Conservation (phyloP, 2,113 vertebrate species). For the Apaloderma vittatum region DNA sequence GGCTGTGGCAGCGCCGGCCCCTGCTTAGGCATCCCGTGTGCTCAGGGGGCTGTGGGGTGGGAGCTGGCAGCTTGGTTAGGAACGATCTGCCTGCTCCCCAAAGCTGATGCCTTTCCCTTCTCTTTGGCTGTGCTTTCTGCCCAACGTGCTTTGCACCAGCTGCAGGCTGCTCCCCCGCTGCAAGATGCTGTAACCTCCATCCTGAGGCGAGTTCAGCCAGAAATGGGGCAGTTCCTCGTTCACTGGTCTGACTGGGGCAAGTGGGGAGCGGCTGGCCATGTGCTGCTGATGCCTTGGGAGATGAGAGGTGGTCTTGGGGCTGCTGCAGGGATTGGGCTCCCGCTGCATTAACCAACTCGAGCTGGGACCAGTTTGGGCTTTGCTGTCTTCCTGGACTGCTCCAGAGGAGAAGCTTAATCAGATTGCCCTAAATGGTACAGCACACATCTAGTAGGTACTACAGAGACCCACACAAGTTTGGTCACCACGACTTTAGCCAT, state of each 20-base stretch:
- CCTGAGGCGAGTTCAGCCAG: background rate
- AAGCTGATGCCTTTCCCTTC: background rate
- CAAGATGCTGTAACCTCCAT: background rate
- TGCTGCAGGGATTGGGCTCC: background rate
- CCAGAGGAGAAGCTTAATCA: background rate
- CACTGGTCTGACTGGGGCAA: background rate
- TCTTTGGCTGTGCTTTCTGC: background rate
- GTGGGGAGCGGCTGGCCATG: background rate
- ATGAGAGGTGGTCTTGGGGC: background rate
- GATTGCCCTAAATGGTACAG: background rate
- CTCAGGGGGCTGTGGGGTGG: background rate
- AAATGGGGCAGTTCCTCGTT: background rate
- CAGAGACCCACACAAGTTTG: accelerated
- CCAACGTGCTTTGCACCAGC: background rate
- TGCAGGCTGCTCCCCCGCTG: background rate
- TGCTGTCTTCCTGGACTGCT: background rate
- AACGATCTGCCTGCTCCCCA: background rate
- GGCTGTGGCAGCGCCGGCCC: background rate
- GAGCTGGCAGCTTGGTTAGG: background rate
- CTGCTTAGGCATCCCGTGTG: background rate
- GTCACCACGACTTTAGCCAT: accelerated
- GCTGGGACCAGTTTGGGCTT: background rate
- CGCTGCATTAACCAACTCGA: background rate
- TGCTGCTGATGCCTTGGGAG: background rate
- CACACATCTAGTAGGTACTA: accelerated